Base-by-base conservation (phyloP, 2,888 invertebrate genomes). In the Mythimna impura region DNA sequence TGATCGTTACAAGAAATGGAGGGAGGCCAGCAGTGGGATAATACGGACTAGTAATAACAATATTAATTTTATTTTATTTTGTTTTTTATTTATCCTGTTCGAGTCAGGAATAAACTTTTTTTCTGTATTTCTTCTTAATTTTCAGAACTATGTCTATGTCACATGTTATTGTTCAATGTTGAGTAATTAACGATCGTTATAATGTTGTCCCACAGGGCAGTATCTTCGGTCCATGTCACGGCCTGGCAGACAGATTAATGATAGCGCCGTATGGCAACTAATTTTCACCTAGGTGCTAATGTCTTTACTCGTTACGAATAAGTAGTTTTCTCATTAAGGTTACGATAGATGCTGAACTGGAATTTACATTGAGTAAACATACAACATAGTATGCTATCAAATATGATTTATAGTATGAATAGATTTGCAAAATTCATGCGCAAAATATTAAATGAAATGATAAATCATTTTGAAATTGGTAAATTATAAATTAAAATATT, bases 251-350 rank as follows among this genome's bases (percentile, higher is more conserved):
- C 25, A 73, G 66, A 81, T 76, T 71, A 66, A 64, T 57, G 78
- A 78, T 58, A 25, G 62, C 54, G 25, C 17, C 30, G 20, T 47
- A 71, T 54, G 72, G 54, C 30, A 14, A 55, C 54, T 1, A 73
- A 76, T 76, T 73, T 78, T 22, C 72, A 66, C n/a, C 36, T 66
- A 9, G 54, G 50, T 50, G 50, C 64, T 78, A 72, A 73, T 62
- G 63, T 57, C 57, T 66, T 12, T 66, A 60, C 74, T 78, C 73
- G 70, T 66, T 78, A 73, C 62, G 57, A 66, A 34, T 47, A 52
- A 66, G 60, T 43, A 78, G 60, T 55, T 34, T 22, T 57, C 30
- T 77, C 55, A 69, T 75, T 75, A 55, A 68, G 30, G 70, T 34
- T 12, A 34, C 30, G 14, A 52, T 52, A 5, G 17, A 50, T 34